Conservation (phyloP, 2,113 vertebrate species). For the Periophthalmodon schlosseri region DNA sequence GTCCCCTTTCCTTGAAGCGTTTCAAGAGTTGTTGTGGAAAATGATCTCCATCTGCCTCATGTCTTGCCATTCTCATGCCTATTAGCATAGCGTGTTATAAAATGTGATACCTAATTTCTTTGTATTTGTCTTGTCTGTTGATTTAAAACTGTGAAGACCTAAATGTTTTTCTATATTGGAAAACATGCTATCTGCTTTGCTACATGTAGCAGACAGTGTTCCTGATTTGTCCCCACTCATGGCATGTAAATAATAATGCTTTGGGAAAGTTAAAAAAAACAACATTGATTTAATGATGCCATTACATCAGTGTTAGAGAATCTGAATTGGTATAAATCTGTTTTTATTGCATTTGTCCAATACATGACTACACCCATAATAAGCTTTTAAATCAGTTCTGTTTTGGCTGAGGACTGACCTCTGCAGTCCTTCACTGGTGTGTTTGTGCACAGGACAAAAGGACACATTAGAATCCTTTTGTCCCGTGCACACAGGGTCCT, state of each 20-base stretch:
- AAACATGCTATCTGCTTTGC: not conserved
- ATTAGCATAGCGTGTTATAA: not conserved
- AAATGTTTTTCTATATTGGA: not conserved
- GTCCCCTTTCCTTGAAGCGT: not conserved
- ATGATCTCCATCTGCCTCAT: not conserved
- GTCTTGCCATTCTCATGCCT: not conserved
- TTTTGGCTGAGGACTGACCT: not conserved
- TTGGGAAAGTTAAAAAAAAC: not conserved
- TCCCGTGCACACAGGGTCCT: too few species aligned
- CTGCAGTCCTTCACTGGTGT: not conserved
- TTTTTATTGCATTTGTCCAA: not conserved
- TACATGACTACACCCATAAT: not conserved
- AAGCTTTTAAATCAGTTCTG: not conserved
- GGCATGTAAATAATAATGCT: not conserved
- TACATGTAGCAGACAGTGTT: not conserved
- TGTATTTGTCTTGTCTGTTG: not conserved
- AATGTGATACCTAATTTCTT: not conserved
- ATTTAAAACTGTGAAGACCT: not conserved
- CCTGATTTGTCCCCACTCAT: not conserved
- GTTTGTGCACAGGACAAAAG: conserved; percentile 26
- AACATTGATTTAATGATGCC: not conserved
- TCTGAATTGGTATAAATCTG: not conserved
- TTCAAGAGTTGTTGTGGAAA: not conserved
- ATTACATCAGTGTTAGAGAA: not conserved
- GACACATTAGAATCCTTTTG: too few species aligned